These are phyloP conservation scores for Gymnocypris eckloni DNA, from an alignment of 2,797 vertebrate species.

Conservation along the genomic window DNA sequence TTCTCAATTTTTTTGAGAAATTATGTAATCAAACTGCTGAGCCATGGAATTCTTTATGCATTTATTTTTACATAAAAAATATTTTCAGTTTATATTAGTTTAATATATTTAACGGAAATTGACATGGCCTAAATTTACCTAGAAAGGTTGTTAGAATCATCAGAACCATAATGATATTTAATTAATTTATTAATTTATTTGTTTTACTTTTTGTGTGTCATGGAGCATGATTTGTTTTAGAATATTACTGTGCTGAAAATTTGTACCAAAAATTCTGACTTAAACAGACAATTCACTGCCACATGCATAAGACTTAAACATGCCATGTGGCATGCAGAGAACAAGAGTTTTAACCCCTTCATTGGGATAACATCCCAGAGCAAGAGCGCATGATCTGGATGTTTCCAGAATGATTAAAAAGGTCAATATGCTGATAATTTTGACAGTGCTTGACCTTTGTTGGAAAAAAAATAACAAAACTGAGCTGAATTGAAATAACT, in stretches of 20 bases:
- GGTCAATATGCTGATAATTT: slow-evolving; percentile 89
- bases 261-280: neutral
- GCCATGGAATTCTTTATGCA: neutral
- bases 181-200: no score
- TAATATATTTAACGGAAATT: neutral
- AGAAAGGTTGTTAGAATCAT: neutral
- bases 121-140: no score
- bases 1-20: neutral
- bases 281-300: slow-evolving; percentile 30
- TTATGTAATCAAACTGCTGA: neutral
- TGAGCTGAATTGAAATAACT: slow-evolving; percentile 87
- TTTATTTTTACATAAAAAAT: neutral
- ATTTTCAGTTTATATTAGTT: neutral
- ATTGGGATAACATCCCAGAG: slow-evolving; percentile 63
- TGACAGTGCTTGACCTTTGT: slow-evolving; percentile 86
- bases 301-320: slow-evolving; percentile 52
- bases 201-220: neutral
- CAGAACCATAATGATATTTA: neutral
- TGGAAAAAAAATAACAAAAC: slow-evolving; percentile 83
- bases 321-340: slow-evolving; percentile 67
- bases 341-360: slow-evolving; percentile 79
- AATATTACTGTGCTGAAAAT: neutral
- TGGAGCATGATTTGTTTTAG: slow-evolving; percentile 62
- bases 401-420: slow-evolving; percentile 88
- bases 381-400: slow-evolving; percentile 80